These are phyloP conservation scores for Aphodius granarius DNA, from an alignment of 2,888 invertebrate genomes.

Conservation along the genomic window DNA sequence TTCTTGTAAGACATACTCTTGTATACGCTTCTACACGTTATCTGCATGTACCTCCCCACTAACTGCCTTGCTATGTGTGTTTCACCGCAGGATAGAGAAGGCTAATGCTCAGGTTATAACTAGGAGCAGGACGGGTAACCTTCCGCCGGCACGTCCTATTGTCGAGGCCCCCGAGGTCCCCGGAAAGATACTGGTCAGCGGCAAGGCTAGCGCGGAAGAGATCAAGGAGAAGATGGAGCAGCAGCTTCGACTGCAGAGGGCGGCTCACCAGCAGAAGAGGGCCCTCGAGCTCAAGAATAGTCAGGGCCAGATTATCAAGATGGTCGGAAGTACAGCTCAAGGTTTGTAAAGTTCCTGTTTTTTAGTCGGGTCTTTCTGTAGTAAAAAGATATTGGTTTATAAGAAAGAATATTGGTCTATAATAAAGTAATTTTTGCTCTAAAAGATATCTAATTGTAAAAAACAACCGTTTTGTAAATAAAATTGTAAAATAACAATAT, in stretches of 20 bases:
- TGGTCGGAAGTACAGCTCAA: constrained; percentile 59
- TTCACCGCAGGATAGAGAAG: constrained; percentile 62
- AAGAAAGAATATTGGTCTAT: background rate
- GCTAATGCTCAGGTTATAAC: constrained; percentile 73
- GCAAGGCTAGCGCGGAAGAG: constrained; percentile 69
- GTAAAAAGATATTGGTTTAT: background rate
- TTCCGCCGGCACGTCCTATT: constrained; percentile 56
- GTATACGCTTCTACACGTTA: background rate
- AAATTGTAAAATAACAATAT: no score
- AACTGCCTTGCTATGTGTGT: constrained; percentile 30
- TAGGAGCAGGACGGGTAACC: constrained; percentile 76
- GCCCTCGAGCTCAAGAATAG: constrained; percentile 62
- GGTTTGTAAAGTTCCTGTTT: constrained; percentile 54
- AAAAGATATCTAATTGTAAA: no score
- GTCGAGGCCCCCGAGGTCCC: constrained; percentile 49
- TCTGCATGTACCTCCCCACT: constrained; percentile 29
- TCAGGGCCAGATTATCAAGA: constrained; percentile 57
- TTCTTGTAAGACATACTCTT: background rate
- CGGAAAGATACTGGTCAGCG: constrained; percentile 54
- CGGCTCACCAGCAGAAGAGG: constrained; percentile 87
- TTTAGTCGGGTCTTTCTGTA: no score
- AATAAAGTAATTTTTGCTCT: no score
- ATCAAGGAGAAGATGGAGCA: constrained; percentile 91
- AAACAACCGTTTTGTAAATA: no score
- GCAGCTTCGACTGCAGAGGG: constrained; percentile 83